Evolutionary conservation across 2,113 vertebrate genomes (phyloP).

Genomic region (Melanostigma gelatinosum): DNA sequence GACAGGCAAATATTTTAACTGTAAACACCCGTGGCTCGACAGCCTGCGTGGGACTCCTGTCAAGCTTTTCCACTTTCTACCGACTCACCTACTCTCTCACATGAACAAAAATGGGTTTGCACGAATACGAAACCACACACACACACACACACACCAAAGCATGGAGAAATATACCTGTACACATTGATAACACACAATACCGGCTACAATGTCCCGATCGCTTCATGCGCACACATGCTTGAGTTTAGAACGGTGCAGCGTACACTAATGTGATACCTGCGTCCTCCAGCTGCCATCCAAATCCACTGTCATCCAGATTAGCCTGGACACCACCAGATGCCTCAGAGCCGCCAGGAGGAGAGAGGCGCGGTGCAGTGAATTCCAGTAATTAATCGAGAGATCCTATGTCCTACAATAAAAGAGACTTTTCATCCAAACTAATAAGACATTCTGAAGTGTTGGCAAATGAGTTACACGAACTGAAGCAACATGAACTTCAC

Average conservation of each 20-base stretch:
- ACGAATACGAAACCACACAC: slow-evolving; percentile 38
- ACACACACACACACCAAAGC: not conserved
- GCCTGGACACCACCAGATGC: slow-evolving; percentile 70
- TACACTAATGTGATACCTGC: slow-evolving; percentile 57
- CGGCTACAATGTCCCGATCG: slow-evolving; percentile 28
- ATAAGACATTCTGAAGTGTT: not conserved
- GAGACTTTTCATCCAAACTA: not conserved
- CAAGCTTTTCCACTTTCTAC: slow-evolving; percentile 65
- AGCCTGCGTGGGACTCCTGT: slow-evolving; percentile 75
- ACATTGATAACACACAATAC: slow-evolving; percentile 1
- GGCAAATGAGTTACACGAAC: not conserved
- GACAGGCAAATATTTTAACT: slow-evolving; percentile 83
- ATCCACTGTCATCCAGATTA: slow-evolving; percentile 80
- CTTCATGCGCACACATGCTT: not conserved
- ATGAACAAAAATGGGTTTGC: slow-evolving; percentile 31
- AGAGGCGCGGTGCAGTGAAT: slow-evolving; percentile 62
- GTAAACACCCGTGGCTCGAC: slow-evolving; percentile 79
- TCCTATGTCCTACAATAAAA: slow-evolving; percentile 2
- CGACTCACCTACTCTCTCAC: slow-evolving; percentile 57
- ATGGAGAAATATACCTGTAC: slow-evolving; percentile 9
- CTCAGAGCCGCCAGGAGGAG: slow-evolving; percentile 53
- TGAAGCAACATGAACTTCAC: not conserved
- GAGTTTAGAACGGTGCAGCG: slow-evolving; percentile 27
- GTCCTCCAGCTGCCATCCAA: slow-evolving; percentile 67
- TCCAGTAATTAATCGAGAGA: slow-evolving; percentile 75